Evolutionary conservation across 2,888 invertebrate species (phyloP).

Genomic region (Phortica magna): DNA sequence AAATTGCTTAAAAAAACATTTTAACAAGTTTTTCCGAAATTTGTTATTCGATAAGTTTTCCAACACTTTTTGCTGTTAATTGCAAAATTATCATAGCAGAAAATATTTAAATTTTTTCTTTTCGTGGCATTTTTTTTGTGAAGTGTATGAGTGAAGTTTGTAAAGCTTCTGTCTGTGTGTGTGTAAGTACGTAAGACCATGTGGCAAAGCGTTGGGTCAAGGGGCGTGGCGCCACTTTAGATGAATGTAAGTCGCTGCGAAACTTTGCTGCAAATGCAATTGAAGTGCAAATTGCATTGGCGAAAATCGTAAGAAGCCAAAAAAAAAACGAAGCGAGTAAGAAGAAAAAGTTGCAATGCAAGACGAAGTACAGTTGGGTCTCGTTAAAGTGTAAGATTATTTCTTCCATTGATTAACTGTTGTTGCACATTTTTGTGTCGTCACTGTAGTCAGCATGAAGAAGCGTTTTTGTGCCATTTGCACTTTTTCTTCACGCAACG

Average conservation of each 20-base stretch:
- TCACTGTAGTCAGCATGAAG: slow-evolving; percentile 68
- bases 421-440: slow-evolving; percentile 56
- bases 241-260: no score
- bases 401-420: background rate
- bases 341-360: no score
- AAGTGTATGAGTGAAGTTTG: no score
- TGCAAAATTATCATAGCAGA: background rate
- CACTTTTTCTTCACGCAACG: slow-evolving; percentile 66
- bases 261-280: no score
- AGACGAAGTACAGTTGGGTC: background rate
- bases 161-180: slow-evolving; percentile 11
- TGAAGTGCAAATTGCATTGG: no score
- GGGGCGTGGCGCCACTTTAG: no score
- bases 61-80: slow-evolving; percentile 18
- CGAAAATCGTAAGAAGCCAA: background rate
- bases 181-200: no score
- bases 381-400: background rate
- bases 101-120: no score
- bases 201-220: background rate
- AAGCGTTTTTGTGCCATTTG: slow-evolving; percentile 71
- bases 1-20: background rate
- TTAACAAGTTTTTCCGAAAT: background rate
- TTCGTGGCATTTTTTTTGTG: no score
- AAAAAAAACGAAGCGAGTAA: background rate
- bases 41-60: background rate